phyloP scores from a whole-genome alignment of 2,888 invertebrate genomes.

The Linnaemya tessellans region DNA sequence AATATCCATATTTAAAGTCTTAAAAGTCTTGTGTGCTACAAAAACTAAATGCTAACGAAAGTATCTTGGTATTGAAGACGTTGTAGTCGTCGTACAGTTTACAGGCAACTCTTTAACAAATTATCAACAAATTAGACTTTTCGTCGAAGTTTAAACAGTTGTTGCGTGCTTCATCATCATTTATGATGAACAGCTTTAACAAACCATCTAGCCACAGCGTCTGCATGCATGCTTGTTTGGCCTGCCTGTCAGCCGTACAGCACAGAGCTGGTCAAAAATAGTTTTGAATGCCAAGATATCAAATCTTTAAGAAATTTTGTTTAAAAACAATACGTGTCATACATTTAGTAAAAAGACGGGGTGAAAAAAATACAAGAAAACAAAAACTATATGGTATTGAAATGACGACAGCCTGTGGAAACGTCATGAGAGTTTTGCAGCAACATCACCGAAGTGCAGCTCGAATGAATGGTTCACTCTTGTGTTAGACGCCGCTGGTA shows the following conservation, averaged over 20 bases:
- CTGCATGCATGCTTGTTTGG: not conserved
- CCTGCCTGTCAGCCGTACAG: slow-evolving; percentile 22
- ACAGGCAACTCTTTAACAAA: slow-evolving; percentile 78
- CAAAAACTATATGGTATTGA: not conserved
- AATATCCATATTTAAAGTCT: slow-evolving; percentile 28
- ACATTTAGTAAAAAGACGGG: slow-evolving; percentile 23
- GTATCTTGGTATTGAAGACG: slow-evolving; percentile 21
- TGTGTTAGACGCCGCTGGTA: slow-evolving; percentile 79
- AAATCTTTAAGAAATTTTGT: slow-evolving; percentile 56
- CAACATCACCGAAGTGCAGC: slow-evolving; percentile 54
- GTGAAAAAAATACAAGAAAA: not conserved
- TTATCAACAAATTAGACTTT: slow-evolving; percentile 79
- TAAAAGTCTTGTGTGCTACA: not conserved
- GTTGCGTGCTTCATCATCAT: slow-evolving; percentile 80
- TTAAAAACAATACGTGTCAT: slow-evolving; percentile 49
- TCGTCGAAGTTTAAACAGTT: slow-evolving; percentile 75
- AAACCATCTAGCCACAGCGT: slow-evolving; percentile 2
- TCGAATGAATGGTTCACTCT: slow-evolving; percentile 62
- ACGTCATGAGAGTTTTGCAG: slow-evolving; percentile 44
- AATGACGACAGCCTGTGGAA: slow-evolving; percentile 11
- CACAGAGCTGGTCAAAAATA: slow-evolving; percentile 21
- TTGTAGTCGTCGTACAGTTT: slow-evolving; percentile 19
- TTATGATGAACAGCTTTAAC: slow-evolving; percentile 56
- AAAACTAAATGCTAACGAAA: slow-evolving; percentile 63
- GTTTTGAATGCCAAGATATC: slow-evolving; percentile 47